Percentiles rank a stretch among this genome's conserved stretches.
Conservation (phyloP, 2,797 vertebrate species). For the Botia almorhae region DNA sequence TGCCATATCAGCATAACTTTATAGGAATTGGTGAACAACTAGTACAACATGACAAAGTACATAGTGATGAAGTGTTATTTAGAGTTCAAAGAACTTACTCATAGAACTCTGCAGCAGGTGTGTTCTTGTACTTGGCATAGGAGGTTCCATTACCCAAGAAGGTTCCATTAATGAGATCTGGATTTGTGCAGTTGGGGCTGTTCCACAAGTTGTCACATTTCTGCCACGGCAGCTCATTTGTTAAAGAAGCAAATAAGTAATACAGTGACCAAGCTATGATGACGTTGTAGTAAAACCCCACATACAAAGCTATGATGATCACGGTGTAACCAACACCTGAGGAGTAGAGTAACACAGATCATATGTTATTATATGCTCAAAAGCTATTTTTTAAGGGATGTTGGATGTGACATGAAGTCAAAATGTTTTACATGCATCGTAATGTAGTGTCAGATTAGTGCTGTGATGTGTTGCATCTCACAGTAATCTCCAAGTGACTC, state of each 20-base stretch:
- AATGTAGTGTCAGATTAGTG: neutral
- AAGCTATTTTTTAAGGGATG: neutral
- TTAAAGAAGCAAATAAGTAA: slow-evolving; percentile 96
- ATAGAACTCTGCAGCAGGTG: slow-evolving; percentile 95
- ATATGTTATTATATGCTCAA: neutral
- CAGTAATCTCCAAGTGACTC: neutral
- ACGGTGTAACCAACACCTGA: slow-evolving; percentile 97
- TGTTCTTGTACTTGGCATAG: slow-evolving; percentile 93
- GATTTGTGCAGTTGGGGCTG: slow-evolving; percentile 89
- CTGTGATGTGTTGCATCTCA: neutral
- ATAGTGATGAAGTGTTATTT: neutral
- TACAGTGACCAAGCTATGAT: slow-evolving; percentile 99
- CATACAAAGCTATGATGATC: slow-evolving; percentile 97
- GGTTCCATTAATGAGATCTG: slow-evolving; percentile 81
- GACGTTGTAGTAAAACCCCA: slow-evolving; percentile 99
- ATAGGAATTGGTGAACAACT: slow-evolving; percentile 11
- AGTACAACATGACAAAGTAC: slow-evolving; percentile 1
- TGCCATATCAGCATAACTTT: slow-evolving; percentile 19
- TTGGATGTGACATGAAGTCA: neutral
- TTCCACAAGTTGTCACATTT: slow-evolving; percentile 91
- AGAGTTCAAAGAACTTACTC: slow-evolving; percentile 84
- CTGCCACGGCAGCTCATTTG: slow-evolving; percentile 89
- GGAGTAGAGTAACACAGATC: slow-evolving; percentile 20
- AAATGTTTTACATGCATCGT: neutral
- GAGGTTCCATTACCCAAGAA: slow-evolving; percentile 82